Evolutionary conservation across 2,888 invertebrate species (phyloP).

Genomic region (Lymantria dispar): DNA sequence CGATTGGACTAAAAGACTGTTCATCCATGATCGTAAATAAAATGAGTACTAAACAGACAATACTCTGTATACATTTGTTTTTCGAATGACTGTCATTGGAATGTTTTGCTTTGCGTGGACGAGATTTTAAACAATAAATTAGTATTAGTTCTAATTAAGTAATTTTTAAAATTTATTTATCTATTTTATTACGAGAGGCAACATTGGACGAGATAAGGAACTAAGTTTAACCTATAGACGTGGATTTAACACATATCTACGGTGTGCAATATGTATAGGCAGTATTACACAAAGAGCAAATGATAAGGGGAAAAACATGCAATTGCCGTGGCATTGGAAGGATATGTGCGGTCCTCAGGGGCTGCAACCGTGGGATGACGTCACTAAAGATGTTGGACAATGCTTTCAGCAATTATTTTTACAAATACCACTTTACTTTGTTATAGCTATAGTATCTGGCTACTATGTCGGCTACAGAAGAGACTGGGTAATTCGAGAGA

Average conservation of each 20-base stretch:
- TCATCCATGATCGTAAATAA: too few species aligned
- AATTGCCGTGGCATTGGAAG: constrained; percentile 86
- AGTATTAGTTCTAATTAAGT: too few species aligned
- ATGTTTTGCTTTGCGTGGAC: too few species aligned
- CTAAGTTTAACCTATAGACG: not conserved
- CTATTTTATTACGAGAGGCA: too few species aligned
- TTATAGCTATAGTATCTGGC: constrained; percentile 90
- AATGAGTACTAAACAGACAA: too few species aligned
- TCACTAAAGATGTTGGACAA: constrained; percentile 88
- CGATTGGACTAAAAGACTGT: too few species aligned
- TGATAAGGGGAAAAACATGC: constrained; percentile 17
- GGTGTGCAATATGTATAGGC: constrained; percentile 4
- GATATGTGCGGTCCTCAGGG: constrained; percentile 89
- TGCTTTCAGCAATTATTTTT: constrained; percentile 94
- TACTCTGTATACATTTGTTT: too few species aligned
- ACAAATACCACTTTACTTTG: constrained; percentile 87
- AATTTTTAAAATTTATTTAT: too few species aligned
- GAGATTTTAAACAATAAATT: too few species aligned
- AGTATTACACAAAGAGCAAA: not conserved
- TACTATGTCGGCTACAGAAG: constrained; percentile 89
- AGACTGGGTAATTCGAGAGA: constrained; percentile 84
- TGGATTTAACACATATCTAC: not conserved
- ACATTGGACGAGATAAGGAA: too few species aligned
- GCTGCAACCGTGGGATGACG: constrained; percentile 86
- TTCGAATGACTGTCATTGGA: too few species aligned